These are phyloP conservation scores for Gallinago stenura DNA, from an alignment of 2,797 vertebrate genomes.

Conservation along the genomic window DNA sequence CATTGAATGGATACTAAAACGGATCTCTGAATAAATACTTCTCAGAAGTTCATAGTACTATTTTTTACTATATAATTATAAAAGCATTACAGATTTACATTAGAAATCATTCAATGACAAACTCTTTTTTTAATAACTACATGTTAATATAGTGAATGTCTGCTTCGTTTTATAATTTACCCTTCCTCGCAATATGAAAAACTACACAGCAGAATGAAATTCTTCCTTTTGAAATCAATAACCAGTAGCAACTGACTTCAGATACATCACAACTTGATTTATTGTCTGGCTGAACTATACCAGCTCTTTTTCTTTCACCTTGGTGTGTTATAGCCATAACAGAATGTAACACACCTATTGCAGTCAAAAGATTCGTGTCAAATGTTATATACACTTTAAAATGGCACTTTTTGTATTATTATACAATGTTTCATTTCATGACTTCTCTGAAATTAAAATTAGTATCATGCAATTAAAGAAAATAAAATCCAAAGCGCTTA, in stretches of 20 bases:
- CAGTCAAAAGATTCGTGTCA: neutral
- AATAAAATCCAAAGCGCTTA: neutral
- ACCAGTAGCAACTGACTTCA: neutral
- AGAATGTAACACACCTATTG: neutral
- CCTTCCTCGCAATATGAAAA: neutral
- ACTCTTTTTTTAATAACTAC: neutral
- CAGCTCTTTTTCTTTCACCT: neutral
- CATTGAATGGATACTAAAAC: conserved; percentile 7
- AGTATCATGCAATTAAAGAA: conserved; percentile 12
- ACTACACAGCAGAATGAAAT: neutral
- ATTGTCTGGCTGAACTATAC: neutral
- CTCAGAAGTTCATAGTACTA: neutral
- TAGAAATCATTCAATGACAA: neutral
- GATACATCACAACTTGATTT: neutral
- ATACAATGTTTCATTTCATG: neutral
- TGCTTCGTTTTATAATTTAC: neutral
- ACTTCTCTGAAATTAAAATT: neutral
- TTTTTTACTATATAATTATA: neutral
- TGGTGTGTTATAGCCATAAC: neutral
- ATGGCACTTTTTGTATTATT: neutral
- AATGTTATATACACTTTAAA: neutral
- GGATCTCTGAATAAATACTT: conserved; percentile 10
- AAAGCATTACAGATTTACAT: conserved; percentile 22
- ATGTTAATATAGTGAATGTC: neutral
- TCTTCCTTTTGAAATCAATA: neutral